Base-by-base conservation (phyloP, 2,888 invertebrate genomes). In the Trissolcus japonicus region DNA sequence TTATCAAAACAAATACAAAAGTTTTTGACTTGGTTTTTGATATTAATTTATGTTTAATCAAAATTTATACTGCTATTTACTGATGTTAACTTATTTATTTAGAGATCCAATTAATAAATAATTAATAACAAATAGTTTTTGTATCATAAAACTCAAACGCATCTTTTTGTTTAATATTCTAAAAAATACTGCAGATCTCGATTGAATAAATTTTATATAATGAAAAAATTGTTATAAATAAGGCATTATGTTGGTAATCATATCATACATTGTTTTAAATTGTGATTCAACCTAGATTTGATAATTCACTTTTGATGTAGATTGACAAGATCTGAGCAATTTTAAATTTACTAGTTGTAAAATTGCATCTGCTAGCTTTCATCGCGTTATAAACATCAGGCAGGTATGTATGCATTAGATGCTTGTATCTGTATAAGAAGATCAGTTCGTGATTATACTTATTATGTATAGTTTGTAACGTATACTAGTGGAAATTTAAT, bases 351-450 rank as follows among this genome's bases (percentile, higher is more conserved):
- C 35, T 9, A 35, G 35, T 9, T 72, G 59, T 63, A 66, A 60
- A 60, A 73, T 66, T 66, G 66, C 59, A 41, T 60, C 50, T 60
- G 48, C 19, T 66, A 50, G 50, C n/a, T n/a, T 55, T 66, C 50
- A 51, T 66, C 29, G 65, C 55, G 41, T 66, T 73, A 72, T 72
- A 72, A 72, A 72, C 65, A 65, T 72, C 59, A 63, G 57, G 59
- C 62, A 21, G 71, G 63, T 72, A 54, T 72, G 63, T 63, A 57
- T 56, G n/a, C n/a, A 57, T 53, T 19, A 43, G 57, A 62, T 53
- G 40, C 54, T 35, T 53, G 57, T 53, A 63, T 71, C 50, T 63
- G 43, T 61, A 29, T 62, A 69, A 69, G 17, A 35, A 50, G 56
- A 69, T 62, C 69, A 50, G 56, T 40, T 50, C 61, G 48, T 51